Evolutionary conservation across 1,140 invertebrate genomes (phyloP), one percentile per base, ranked within the genome.

Genomic region (Trichomalopsis sarcophagae): DNA sequence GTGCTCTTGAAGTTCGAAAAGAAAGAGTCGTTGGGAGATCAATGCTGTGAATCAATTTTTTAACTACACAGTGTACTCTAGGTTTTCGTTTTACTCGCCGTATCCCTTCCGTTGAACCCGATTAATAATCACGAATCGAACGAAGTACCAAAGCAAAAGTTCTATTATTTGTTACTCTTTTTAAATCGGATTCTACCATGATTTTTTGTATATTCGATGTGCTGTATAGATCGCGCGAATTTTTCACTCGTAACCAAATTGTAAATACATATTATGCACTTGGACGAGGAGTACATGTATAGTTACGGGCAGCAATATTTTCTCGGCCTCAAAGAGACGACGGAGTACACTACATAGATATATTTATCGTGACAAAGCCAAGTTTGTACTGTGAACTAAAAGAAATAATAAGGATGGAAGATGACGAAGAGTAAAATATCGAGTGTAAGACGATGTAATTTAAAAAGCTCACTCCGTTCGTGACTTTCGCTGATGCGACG

Each of bases 401-500:
- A 78, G 27, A 33, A 55, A 77, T 27, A 47, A 50, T 50, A 27
- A 23, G 13, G 44, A 77, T 44, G n/a, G n/a, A 44, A 68, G 14
- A 40, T 10, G 55, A 40, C 11, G 55, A 21, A 66, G 40, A 47
- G 23, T 33, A 66, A 79, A 79, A 79, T 13, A 69, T 50, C n/a
- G 30, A n/a, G 62, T 78, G 14, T 80, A 69, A 33, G 33, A 62
- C 14, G 55, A 62, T 62, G 17, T 44, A 68, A 44, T 23, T n/a
- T 69, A 66, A 11, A 27, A 69, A 66, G 36, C 17, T 76, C 73
- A 76, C 73, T 75, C 71, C 73, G 30, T 40, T 76, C 23, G 30
- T 69, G 55, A 68, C 30, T 83, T 69, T 77, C n/a, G 55, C 50
- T 40, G 50, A n/a, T 73, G 81, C 68, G 47, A 62, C 62, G 55